A percentile compares a stretch with the other conserved stretches of the same genome.
Conservation (phyloP, 2,797 vertebrate species). For the Lophura swinhoii region DNA sequence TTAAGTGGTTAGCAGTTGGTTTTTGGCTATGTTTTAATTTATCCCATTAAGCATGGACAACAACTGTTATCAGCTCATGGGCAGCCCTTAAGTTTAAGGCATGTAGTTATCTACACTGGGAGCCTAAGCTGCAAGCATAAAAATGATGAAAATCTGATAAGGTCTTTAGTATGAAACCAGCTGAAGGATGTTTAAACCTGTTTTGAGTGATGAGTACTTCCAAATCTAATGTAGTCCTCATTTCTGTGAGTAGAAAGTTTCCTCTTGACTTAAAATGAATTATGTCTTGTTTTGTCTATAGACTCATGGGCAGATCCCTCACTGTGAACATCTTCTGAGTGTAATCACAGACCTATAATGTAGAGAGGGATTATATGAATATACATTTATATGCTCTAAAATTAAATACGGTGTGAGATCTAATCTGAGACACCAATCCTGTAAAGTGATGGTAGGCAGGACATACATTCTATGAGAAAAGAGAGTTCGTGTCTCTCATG, state of each 20-base stretch:
- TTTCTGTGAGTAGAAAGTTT: not conserved
- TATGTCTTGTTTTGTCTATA: not conserved
- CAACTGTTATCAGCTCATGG: not conserved
- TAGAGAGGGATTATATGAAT: not conserved
- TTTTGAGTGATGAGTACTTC: not conserved
- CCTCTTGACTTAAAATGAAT: not conserved
- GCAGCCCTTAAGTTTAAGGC: not conserved
- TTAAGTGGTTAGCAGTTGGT: not conserved
- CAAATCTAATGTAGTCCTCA: not conserved
- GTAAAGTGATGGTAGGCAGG: not conserved
- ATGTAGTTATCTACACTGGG: not conserved
- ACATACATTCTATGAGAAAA: not conserved
- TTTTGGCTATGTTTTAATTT: slow-evolving; percentile 1
- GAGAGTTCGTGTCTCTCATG: not conserved
- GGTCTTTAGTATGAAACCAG: not conserved
- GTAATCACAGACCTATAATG: not conserved
- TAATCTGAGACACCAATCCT: not conserved
- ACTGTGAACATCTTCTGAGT: not conserved
- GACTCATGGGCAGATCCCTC: not conserved
- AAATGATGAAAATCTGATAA: not conserved
- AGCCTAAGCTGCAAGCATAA: not conserved
- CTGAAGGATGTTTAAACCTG: not conserved
- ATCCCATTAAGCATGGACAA: slow-evolving; percentile 2
- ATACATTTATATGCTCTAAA: not conserved
- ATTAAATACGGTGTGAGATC: not conserved